Percentiles rank a stretch among this genome's conserved stretches.
Conservation (phyloP, 2,888 invertebrate genomes). For the Adineta ricciae region DNA sequence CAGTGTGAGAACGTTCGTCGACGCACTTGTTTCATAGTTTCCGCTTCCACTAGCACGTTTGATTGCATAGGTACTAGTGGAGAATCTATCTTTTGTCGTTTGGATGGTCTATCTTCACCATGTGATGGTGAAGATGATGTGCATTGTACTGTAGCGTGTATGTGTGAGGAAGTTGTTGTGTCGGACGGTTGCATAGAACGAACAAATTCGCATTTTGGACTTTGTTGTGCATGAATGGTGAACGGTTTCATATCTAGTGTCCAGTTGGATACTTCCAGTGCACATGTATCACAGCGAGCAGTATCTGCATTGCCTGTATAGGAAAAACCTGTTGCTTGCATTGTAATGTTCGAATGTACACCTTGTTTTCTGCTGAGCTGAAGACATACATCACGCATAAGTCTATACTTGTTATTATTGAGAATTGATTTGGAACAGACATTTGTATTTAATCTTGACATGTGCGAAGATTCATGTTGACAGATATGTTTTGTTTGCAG, state of each 20-base stretch:
- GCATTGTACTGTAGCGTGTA: too few relatives aligned
- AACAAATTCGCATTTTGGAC: not conserved
- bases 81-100: not conserved
- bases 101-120: too few relatives aligned
- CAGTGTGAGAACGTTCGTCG: not conserved
- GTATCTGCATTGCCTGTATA: not conserved
- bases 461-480: too few relatives aligned
- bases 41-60: not conserved
- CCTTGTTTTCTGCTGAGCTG: not conserved
- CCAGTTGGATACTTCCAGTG: not conserved
- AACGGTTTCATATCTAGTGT: not conserved
- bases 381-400: not conserved
- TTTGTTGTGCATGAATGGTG: not conserved
- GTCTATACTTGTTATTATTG: not conserved
- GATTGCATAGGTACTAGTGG: fast-evolving
- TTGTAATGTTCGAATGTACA: not conserved
- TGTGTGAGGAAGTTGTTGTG: not conserved
- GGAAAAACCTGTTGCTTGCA: not conserved
- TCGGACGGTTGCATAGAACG: not conserved
- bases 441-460: too few relatives aligned
- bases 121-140: too few relatives aligned
- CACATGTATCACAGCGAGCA: not conserved
- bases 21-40: not conserved
- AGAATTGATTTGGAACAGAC: too few relatives aligned
- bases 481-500: too few relatives aligned